A percentile compares a stretch with the other conserved stretches of the same genome.
Evolutionary conservation across 2,888 invertebrate species (phyloP).

Genomic region (Tanypteryx hageni): DNA sequence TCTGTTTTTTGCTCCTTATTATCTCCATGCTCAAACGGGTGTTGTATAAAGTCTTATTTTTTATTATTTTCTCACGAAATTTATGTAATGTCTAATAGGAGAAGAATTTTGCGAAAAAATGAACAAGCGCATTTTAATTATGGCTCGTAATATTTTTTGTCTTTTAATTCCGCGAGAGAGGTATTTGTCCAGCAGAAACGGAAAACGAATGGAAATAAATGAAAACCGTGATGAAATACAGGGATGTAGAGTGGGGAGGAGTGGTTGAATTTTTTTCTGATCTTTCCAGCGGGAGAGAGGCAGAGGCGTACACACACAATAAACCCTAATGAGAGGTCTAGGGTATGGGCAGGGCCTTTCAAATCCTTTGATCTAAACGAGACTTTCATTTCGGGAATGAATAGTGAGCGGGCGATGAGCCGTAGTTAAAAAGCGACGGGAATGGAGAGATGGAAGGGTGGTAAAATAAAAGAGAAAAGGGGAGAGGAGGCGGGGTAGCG

Average conservation of each 20-base stretch:
- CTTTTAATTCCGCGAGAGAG: neutral
- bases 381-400: constrained; percentile 34
- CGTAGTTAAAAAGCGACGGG: neutral
- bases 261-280: neutral
- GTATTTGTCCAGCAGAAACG: neutral
- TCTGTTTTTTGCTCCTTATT: neutral
- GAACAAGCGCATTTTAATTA: neutral
- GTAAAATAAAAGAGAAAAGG: neutral
- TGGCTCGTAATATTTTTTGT: neutral
- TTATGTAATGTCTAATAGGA: neutral
- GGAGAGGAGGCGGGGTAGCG: neutral
- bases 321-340: constrained; percentile 44
- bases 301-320: neutral
- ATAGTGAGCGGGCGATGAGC: neutral
- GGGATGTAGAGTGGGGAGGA: neutral
- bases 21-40: neutral
- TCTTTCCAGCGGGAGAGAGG: neutral
- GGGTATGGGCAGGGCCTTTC: constrained; percentile 7
- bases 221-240: neutral
- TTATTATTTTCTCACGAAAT: neutral
- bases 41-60: too few relatives aligned
- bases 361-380: constrained; percentile 37
- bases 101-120: neutral
- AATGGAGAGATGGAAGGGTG: too few relatives aligned
- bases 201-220: constrained; percentile 8